phyloP scores from a whole-genome alignment of 2,797 vertebrate species.

The Rhodeus uyekii region DNA sequence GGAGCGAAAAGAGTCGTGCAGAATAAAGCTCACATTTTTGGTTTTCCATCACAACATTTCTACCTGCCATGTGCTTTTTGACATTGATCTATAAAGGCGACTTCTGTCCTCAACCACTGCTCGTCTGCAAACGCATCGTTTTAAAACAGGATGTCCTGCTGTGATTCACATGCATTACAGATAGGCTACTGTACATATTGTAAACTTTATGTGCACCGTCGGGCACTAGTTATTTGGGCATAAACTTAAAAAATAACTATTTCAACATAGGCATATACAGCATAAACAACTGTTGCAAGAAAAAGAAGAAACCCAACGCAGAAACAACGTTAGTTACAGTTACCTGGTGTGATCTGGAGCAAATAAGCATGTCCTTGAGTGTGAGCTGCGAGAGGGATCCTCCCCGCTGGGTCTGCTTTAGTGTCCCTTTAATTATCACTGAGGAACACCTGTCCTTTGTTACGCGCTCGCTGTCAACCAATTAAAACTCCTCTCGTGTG shows the following conservation, averaged over 20 bases:
- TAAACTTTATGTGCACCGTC: background rate
- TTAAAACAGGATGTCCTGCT: too few species aligned
- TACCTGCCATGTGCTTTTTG: too few species aligned
- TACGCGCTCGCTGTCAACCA: slow-evolving; percentile 40
- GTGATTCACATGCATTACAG: too few species aligned
- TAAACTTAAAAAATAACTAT: too few species aligned
- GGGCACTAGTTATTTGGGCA: background rate
- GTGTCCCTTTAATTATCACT: slow-evolving; percentile 67
- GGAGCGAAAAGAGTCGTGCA: too few species aligned
- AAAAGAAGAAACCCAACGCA: background rate
- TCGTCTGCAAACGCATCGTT: background rate
- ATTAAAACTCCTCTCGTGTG: slow-evolving; percentile 31
- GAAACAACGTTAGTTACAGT: background rate
- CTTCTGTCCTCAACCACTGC: background rate
- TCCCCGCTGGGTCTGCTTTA: slow-evolving; percentile 32
- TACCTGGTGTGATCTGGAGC: slow-evolving; percentile 4
- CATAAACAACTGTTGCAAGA: too few species aligned
- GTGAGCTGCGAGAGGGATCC: slow-evolving; percentile 21
- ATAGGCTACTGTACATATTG: background rate
- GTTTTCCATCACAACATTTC: too few species aligned
- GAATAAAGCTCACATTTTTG: too few species aligned
- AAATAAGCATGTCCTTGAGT: slow-evolving; percentile 59
- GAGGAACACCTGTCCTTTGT: slow-evolving; percentile 67
- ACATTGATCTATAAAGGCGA: too few species aligned
- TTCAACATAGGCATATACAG: too few species aligned